Evolutionary conservation across 2,888 invertebrate genomes (phyloP).

Genomic region (Plagodis pulveraria): DNA sequence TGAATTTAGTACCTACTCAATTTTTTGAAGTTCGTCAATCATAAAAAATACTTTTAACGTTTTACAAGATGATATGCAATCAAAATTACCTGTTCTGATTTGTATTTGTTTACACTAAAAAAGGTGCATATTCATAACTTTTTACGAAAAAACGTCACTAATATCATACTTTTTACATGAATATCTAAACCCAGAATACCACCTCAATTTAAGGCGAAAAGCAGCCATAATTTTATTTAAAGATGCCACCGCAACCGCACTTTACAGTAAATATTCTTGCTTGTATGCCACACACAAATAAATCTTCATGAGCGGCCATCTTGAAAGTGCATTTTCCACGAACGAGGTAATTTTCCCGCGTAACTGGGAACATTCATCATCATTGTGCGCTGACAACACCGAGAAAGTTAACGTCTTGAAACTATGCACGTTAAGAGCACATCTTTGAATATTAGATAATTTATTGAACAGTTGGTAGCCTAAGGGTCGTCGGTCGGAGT

Average conservation of each 20-base stretch:
- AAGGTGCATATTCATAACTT: not conserved
- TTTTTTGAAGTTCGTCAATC: too few species aligned
- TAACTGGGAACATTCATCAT: slow-evolving; percentile 56
- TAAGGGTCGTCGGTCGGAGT: too few species aligned
- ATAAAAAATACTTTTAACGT: too few species aligned
- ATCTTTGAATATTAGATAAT: not conserved
- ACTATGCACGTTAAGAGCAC: slow-evolving; percentile 15
- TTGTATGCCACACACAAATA: slow-evolving; percentile 40
- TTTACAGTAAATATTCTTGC: slow-evolving; percentile 42
- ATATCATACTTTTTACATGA: too few species aligned
- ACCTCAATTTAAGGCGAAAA: slow-evolving; percentile 34
- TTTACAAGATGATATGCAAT: too few species aligned
- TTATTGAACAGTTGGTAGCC: too few species aligned
- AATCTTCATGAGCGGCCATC: slow-evolving; percentile 54
- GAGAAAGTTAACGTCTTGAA: slow-evolving; percentile 40
- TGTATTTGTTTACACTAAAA: not conserved
- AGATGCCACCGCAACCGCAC: slow-evolving; percentile 35
- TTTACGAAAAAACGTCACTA: too few species aligned
- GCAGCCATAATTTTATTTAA: slow-evolving; percentile 38
- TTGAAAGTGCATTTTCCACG: slow-evolving; percentile 59
- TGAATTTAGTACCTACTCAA: too few species aligned
- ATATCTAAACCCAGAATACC: slow-evolving; percentile 25
- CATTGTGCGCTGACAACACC: slow-evolving; percentile 45
- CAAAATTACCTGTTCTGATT: not conserved
- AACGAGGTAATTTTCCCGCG: slow-evolving; percentile 48